Evolutionary conservation across 2,113 vertebrate species (phyloP).

Genomic region (Hippocampus barbouri): DNA sequence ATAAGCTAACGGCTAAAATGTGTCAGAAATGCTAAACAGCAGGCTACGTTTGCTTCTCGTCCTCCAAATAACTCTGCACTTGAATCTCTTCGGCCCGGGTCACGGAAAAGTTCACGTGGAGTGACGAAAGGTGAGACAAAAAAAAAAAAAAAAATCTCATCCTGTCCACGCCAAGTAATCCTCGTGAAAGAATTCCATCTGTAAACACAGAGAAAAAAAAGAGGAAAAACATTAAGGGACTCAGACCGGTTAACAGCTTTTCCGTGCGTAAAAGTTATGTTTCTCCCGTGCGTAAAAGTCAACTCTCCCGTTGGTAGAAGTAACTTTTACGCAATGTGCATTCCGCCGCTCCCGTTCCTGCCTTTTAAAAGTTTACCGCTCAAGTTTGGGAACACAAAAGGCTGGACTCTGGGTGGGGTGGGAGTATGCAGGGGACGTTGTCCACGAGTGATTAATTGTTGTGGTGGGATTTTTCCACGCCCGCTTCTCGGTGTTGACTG

Average conservation of each 20-base stretch:
- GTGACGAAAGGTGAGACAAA: slow-evolving; percentile 44
- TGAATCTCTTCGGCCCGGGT: slow-evolving; percentile 40
- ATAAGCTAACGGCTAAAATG: not conserved
- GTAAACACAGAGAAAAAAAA: slow-evolving; percentile 9
- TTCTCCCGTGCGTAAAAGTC: slow-evolving; percentile 2
- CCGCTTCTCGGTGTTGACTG: slow-evolving; percentile 67
- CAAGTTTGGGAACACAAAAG: slow-evolving; percentile 66
- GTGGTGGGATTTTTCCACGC: slow-evolving; percentile 67
- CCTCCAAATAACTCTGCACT: slow-evolving; percentile 33
- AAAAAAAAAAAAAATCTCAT: slow-evolving; percentile 19
- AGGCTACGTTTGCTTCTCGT: slow-evolving; percentile 25
- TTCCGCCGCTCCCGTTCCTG: slow-evolving; percentile 44
- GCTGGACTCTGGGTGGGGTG: slow-evolving; percentile 29
- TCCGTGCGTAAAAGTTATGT: slow-evolving; percentile 21
- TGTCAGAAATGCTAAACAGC: not conserved
- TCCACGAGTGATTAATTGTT: slow-evolving; percentile 82
- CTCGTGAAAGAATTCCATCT: slow-evolving; percentile 32
- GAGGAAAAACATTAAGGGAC: not conserved
- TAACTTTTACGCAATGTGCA: slow-evolving; percentile 23
- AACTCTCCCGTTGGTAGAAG: not conserved
- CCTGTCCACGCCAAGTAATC: slow-evolving; percentile 18
- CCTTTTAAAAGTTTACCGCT: slow-evolving; percentile 62
- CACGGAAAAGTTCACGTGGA: slow-evolving; percentile 62
- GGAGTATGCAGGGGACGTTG: slow-evolving; percentile 57
- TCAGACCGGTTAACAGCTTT: not conserved